Evolutionary conservation across 2,888 invertebrate genomes (phyloP).

Genomic region (Drosophila nigricruria): DNA sequence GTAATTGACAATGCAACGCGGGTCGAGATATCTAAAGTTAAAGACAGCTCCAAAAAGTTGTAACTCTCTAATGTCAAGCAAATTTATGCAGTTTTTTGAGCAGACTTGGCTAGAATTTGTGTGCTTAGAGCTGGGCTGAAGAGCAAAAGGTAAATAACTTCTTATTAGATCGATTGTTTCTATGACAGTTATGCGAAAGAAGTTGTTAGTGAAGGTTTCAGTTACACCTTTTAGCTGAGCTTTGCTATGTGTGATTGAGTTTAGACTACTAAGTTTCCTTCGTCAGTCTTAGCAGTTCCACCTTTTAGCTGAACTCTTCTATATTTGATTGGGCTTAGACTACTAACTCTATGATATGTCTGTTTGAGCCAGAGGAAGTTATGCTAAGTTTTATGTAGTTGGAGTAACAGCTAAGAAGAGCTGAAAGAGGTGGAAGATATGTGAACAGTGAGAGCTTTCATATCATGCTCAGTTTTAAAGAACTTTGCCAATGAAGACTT

Average conservation of each 20-base stretch:
- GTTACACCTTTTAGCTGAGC: background rate
- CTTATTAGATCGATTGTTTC: background rate
- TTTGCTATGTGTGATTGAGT: background rate
- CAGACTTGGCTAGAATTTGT: too few species aligned
- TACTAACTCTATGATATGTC: background rate
- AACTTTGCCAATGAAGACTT: background rate
- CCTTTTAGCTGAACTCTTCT: too few species aligned
- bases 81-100: background rate
- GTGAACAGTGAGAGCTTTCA: background rate
- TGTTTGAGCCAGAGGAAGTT: background rate
- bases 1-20: conserved; percentile 34
- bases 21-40: background rate
- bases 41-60: background rate
- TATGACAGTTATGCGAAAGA: background rate
- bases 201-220: background rate
- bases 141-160: background rate
- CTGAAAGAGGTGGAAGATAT: too few species aligned
- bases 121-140: background rate
- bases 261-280: background rate
- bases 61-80: conserved; percentile 1
- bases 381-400: background rate
- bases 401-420: background rate
- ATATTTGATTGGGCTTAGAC: background rate
- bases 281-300: too few species aligned
- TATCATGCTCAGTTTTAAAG: background rate